Evolutionary conservation across 2,888 invertebrate genomes (phyloP), one percentile per base, ranked within the genome.

Genomic region (Scrobipalpa atriplicella): DNA sequence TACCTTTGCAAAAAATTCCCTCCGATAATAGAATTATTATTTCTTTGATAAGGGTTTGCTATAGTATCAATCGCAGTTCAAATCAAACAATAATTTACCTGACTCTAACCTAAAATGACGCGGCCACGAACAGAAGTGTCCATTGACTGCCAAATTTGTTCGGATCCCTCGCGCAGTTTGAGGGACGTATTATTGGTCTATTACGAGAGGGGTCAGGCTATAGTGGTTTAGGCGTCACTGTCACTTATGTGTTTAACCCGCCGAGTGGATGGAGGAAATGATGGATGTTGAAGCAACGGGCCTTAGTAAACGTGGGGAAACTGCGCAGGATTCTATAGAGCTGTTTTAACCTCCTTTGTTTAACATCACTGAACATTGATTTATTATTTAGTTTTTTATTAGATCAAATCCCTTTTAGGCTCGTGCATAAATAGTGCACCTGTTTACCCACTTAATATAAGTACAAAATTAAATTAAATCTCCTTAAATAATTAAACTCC

Each of bases 201-300:
- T 70, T 73, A 74, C 73, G 69, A 70, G 74, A 76, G 68, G 77
- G 87, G 56, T 84, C 89, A 77, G 75, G 76, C 72, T 72, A 67
- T 19, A 72, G 89, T 79, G 78, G 80, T 73, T 75, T 81, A 77
- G 82, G 89, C 86, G 90, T 92, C 92, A 92, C 89, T 92, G 92
- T 92, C 92, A 92, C 92, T 92, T 92, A 92, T 89, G 89, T 90
- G 90, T 86, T 91, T 91, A 90, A 91, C 90, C 90, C 91, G 92
- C 82, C 89, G 92, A 91, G 87, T 88, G 90, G 90, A 89, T 90
- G 89, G 89, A 90, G 90, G 89, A 91, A 91, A 92, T 92, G 92
- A 92, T 92, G 78, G 88, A 92, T 92, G 80, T 83, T 77, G 75
- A 80, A 86, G 83, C 85, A 80, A 85, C 84, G 88, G 84, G 81